Percentiles rank a stretch among this genome's conserved stretches.
Conservation (phyloP, 2,797 vertebrate species). For the Triplophysa bombifrons region DNA sequence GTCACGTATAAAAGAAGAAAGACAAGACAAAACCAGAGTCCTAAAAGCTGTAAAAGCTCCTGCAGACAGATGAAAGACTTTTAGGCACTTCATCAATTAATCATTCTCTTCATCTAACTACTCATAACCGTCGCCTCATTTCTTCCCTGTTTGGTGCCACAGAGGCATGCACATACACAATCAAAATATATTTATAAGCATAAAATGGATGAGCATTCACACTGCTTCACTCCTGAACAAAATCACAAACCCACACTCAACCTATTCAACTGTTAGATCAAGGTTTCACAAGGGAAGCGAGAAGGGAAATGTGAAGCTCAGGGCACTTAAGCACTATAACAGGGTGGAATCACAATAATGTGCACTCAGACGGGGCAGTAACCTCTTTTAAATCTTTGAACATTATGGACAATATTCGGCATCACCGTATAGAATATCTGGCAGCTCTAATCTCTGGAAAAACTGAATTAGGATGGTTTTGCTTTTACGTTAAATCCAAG, state of each 20-base stretch:
- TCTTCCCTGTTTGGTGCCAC: not conserved
- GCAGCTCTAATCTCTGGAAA: slow-evolving; percentile 16
- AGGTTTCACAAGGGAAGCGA: slow-evolving; percentile 22
- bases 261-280: slow-evolving; percentile 15
- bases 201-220: not conserved
- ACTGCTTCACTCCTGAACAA: not conserved
- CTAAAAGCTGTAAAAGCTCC: slow-evolving; percentile 40
- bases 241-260: slow-evolving; percentile 11
- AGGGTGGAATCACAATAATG: slow-evolving; percentile 42
- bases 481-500: not conserved
- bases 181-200: not conserved
- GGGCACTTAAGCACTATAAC: not conserved
- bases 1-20: slow-evolving; percentile 16
- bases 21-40: slow-evolving; percentile 4
- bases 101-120: slow-evolving; percentile 24
- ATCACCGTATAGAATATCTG: slow-evolving; percentile 31
- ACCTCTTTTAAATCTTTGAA: slow-evolving; percentile 28
- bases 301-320: slow-evolving; percentile 22
- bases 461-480: not conserved
- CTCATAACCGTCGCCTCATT: slow-evolving; percentile 9
- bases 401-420: slow-evolving; percentile 24
- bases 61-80: slow-evolving; percentile 20
- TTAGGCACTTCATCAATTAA: slow-evolving; percentile 51
- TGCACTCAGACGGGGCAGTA: not conserved
- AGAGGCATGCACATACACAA: not conserved